Evolutionary conservation across 2,888 invertebrate genomes (phyloP), one percentile per base, ranked within the genome.

Genomic region (Drosophila parthenogenetica): DNA sequence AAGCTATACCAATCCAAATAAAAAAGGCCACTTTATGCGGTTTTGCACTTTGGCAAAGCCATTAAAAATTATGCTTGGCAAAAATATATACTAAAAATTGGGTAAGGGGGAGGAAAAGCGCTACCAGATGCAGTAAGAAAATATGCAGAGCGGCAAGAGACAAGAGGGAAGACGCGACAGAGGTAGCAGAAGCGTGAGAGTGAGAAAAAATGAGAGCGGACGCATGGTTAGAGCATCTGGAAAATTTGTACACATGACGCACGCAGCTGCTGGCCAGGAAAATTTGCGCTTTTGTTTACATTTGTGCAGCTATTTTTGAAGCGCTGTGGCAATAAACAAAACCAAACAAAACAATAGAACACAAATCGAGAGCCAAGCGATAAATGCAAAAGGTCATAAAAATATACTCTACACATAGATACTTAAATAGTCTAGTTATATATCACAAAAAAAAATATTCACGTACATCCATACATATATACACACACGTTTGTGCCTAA

Each of bases 231-330:
- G 69, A 85, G 86, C 84, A 85, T 85, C 84, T 85, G 85, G 82
- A 86, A 86, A 84, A 79, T 81, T 71, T 84, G 73, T 77, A 69
- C 80, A 74, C 76, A 83, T 83, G 85, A 84, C 83, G 81, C 85
- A 83, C 81, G 77, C 79, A 79, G 81, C 77, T 77, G 77, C 66
- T 77, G 79, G 81, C 73, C 78, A 67, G 73, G 79, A 63, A 65
- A 65, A 73, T 77, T 69, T 69, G 81, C 81, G 81, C 86, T 84
- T 81, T 87, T 87, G 86, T 87, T 87, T 87, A 87, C 86, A 87
- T 87, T 87, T 74, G 77, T 77, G 79, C 73, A 77, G 85, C 87
- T 87, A 87, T 87, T 87, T 87, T 86, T 80, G 86, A 87, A 87
- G 81, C 77, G 64, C 63, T 70, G 71, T 53, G 61, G 73, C 80